Evolutionary conservation across 2,888 invertebrate genomes (phyloP).

Genomic region (Dendrolimus houi): DNA sequence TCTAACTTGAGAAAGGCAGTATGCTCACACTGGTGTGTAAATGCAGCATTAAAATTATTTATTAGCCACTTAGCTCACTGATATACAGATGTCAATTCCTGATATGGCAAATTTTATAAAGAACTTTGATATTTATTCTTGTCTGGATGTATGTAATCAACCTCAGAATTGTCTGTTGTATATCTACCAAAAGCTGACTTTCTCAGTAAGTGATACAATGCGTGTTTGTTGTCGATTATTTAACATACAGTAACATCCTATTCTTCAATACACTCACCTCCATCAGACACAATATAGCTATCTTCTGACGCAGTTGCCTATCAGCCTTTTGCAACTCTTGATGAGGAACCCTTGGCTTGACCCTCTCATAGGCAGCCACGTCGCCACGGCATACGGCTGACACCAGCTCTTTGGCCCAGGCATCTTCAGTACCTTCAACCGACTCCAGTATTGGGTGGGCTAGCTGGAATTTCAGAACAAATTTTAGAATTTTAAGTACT

Average conservation of each 20-base stretch:
- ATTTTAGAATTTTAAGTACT: not conserved
- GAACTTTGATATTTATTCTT: too few relatives aligned
- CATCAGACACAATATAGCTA: constrained; percentile 96
- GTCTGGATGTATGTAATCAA: too few relatives aligned
- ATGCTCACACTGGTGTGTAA: too few relatives aligned
- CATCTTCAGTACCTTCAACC: constrained; percentile 85
- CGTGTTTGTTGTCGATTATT: too few relatives aligned
- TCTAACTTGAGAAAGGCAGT: too few relatives aligned
- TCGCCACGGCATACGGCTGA: constrained; percentile 92
- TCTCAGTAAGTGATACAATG: too few relatives aligned
- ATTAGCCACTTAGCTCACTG: too few relatives aligned
- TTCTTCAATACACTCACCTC: constrained; percentile 74
- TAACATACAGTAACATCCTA: not conserved
- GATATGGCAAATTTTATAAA: too few relatives aligned
- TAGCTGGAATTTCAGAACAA: constrained; percentile 67
- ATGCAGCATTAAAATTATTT: too few relatives aligned
- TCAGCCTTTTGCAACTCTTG: constrained; percentile 91
- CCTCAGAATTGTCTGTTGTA: too few relatives aligned
- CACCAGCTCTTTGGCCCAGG: constrained; percentile 92
- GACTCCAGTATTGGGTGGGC: constrained; percentile 96
- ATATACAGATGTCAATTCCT: too few relatives aligned
- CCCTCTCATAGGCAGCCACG: constrained; percentile 76
- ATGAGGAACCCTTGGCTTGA: constrained; percentile 82
- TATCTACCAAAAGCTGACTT: too few relatives aligned
- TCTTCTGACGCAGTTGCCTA: constrained; percentile 90